A percentile compares a stretch with the other conserved stretches of the same genome.
Evolutionary conservation across 1,140 invertebrate genomes (phyloP).

Genomic region (Drosophila albomicans): DNA sequence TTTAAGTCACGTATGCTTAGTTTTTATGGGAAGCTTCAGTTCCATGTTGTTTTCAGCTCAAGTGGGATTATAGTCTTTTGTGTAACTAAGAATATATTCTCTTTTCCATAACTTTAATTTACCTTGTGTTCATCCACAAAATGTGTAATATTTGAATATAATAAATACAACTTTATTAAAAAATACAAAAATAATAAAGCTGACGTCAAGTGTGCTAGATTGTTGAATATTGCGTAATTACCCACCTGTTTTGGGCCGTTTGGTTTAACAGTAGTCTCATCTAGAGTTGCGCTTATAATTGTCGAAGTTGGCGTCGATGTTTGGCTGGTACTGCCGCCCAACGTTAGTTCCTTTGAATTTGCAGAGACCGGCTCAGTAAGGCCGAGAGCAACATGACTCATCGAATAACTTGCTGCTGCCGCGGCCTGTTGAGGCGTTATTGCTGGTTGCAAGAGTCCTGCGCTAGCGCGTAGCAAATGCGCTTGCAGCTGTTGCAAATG

Average conservation of each 20-base stretch:
- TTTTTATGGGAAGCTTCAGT: too few species aligned
- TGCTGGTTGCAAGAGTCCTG: conserved; percentile 86
- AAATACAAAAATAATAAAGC: not conserved
- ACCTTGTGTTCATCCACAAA: too few species aligned
- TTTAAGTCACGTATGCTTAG: too few species aligned
- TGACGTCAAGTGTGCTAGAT: too few species aligned
- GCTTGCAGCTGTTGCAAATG: conserved; percentile 92
- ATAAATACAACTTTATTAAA: too few species aligned
- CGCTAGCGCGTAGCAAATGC: conserved; percentile 89
- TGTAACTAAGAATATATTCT: too few species aligned
- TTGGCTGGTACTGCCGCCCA: conserved; percentile 23
- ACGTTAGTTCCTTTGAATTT: conserved; percentile 48
- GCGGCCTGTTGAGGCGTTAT: conserved; percentile 85
- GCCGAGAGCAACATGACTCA: conserved; percentile 69
- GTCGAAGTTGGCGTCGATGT: conserved; percentile 44
- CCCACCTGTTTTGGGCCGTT: conserved; percentile 8
- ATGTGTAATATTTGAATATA: too few species aligned
- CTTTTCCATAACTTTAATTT: too few species aligned
- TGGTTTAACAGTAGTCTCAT: conserved; percentile 28
- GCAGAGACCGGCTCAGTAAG: conserved; percentile 33
- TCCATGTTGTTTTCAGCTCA: too few species aligned
- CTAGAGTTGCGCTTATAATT: conserved; percentile 10
- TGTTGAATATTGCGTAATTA: not conserved
- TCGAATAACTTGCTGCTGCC: conserved; percentile 83
- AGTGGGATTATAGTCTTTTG: too few species aligned